phyloP scores from a whole-genome alignment of 2,113 vertebrate genomes.

The Haemorhous mexicanus region DNA sequence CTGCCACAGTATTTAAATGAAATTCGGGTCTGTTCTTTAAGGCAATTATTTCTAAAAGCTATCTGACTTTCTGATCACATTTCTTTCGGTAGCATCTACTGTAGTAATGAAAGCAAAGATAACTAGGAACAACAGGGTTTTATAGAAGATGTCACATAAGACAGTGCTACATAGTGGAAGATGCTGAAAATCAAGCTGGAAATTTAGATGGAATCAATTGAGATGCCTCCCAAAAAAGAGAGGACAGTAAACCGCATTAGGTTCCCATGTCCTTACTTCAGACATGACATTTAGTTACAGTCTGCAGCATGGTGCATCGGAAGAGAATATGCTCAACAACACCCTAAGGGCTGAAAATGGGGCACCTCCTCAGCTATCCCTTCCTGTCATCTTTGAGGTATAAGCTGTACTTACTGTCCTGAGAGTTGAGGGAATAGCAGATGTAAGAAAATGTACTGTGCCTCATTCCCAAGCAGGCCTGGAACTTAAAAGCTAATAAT shows the following conservation, averaged over 20 bases:
- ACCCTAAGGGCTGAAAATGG: not conserved
- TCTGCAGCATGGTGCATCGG: not conserved
- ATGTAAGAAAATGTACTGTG: not conserved
- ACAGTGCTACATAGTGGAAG: not conserved
- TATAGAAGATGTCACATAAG: not conserved
- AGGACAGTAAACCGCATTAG: not conserved
- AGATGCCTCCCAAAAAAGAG: not conserved
- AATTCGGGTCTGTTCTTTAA: not conserved
- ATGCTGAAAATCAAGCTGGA: not conserved
- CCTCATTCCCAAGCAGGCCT: not conserved
- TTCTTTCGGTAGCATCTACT: not conserved
- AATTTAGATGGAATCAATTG: not conserved
- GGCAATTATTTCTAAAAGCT: not conserved
- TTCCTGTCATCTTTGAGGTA: not conserved
- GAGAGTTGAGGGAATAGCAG: not conserved
- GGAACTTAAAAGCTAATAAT: not conserved
- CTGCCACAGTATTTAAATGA: not conserved
- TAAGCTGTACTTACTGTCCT: not conserved
- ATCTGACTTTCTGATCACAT: not conserved
- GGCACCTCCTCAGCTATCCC: not conserved
- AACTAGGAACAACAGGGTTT: not conserved
- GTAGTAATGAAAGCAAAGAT: not conserved
- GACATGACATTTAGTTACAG: not conserved
- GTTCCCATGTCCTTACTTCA: not conserved
- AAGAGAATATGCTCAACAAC: not conserved